Evolutionary conservation across 2,113 vertebrate species (phyloP), one percentile per base, ranked within the genome.

Genomic region (Brachypteracias leptosomus): DNA sequence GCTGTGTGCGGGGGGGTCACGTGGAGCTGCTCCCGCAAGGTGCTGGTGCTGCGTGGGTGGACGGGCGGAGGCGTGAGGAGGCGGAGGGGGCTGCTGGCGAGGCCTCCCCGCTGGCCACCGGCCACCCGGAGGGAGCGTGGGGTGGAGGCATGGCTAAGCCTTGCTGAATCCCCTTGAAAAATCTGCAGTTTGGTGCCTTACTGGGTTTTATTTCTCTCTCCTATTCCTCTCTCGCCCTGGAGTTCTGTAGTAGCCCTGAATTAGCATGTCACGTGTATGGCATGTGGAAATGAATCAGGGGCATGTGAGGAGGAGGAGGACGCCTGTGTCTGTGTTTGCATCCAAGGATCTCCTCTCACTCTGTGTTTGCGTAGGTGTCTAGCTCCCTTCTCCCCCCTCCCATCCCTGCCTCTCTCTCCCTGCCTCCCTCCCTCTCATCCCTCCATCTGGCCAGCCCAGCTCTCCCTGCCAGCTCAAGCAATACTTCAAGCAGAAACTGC

Each of bases 221-320:
- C 88, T 29, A 35, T 74, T 93, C 84, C 72, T 92, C 63, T 92
- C 91, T 94, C 86, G 65, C 96, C 93, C 95, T 71, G 95, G 96
- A 97, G 97, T 95, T 95, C 93, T 97, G 97, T 97, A 97, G 97
- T 97, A 97, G 96, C 95, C 95, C 94, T 71, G 95, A 97, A 97
- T 97, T 97, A 97, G 96, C 97, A 97, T 95, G 96, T 97, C 97
- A 97, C 97, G 96, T 97, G 97, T 92, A 95, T 85, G 96, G 96
- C 97, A 97, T 97, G 97, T 97, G 97, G 97, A 97, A 97, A 97
- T 97, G 97, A 97, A 97, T 97, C 97, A 95, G 94, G 96, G 96
- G 97, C 97, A 97, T 97, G 97, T 97, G 97, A 97, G 97, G 95
- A 89, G 92, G 91, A 94, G 91, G 96, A 94, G 91, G 96, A 96